Conservation (phyloP, 2,888 invertebrate genomes). For the Stratiomys singularior region DNA sequence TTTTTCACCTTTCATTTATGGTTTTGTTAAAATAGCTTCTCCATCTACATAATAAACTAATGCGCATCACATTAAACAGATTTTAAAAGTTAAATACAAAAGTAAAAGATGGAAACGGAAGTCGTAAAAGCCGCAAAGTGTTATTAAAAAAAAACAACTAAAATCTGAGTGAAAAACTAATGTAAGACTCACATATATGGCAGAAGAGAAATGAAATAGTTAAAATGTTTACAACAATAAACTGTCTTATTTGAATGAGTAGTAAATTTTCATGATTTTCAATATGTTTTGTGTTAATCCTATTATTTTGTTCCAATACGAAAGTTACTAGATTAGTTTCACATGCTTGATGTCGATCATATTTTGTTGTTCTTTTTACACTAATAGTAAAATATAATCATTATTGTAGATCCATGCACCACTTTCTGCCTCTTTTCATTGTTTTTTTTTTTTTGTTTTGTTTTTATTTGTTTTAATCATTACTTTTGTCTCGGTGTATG, state of each 20-base stretch:
- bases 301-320: slow-evolving; percentile 29
- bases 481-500: no score
- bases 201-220: not conserved
- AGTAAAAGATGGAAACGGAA: slow-evolving; percentile 28
- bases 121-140: no score
- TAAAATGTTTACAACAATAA: no score
- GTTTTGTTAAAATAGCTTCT: slow-evolving; percentile 20
- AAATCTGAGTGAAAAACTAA: not conserved
- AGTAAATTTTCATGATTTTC: not conserved
- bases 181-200: slow-evolving; percentile 8
- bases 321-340: slow-evolving; percentile 25
- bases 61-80: slow-evolving; percentile 37
- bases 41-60: slow-evolving; percentile 1
- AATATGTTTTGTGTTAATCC: not conserved
- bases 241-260: not conserved
- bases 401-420: slow-evolving; percentile 29
- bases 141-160: no score
- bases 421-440: not conserved
- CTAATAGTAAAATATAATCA: slow-evolving; percentile 42
- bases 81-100: slow-evolving; percentile 19
- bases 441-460: not conserved
- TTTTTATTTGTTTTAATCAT: no score
- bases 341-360: slow-evolving; percentile 16
- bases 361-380: slow-evolving; percentile 21
- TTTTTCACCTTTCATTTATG: no score